Percentiles rank a stretch among this genome's conserved stretches.
Conservation (phyloP, 2,797 vertebrate species). For the Podarcis siculus region DNA sequence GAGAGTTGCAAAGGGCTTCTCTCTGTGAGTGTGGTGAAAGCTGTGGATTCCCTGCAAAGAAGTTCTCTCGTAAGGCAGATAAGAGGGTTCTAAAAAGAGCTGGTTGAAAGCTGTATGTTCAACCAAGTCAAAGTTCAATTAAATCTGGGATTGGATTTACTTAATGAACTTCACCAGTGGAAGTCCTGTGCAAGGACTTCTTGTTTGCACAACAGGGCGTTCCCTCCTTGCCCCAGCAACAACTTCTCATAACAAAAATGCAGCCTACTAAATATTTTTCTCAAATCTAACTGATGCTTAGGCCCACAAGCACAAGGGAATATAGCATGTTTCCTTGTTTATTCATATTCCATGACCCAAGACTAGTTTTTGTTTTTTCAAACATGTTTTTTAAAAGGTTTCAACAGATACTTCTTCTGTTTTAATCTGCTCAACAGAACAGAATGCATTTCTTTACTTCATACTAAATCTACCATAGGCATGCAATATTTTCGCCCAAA, state of each 20-base stretch:
- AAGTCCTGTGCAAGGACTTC: too few relatives aligned
- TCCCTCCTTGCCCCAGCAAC: too few relatives aligned
- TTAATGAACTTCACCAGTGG: too few relatives aligned
- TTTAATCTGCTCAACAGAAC: background rate
- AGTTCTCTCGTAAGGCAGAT: too few relatives aligned
- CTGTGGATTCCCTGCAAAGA: too few relatives aligned
- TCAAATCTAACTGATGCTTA: slow-evolving; percentile 19
- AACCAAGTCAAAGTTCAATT: too few relatives aligned
- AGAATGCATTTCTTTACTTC: background rate
- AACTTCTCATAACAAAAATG: background rate
- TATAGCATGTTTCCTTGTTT: background rate
- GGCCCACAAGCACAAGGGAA: slow-evolving; percentile 30
- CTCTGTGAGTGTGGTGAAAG: too few relatives aligned
- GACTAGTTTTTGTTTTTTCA: background rate
- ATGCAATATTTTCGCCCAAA: background rate
- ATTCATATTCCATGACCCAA: background rate
- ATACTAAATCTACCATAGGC: background rate
- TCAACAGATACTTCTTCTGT: background rate
- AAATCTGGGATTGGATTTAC: too few relatives aligned
- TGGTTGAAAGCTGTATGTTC: too few relatives aligned
- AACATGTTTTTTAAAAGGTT: background rate
- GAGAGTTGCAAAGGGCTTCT: too few relatives aligned
- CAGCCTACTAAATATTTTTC: background rate
- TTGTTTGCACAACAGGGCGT: too few relatives aligned
- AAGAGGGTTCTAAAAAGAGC: too few relatives aligned